phyloP scores from a whole-genome alignment of 2,797 vertebrate genomes.

The Tadarida brasiliensis region DNA sequence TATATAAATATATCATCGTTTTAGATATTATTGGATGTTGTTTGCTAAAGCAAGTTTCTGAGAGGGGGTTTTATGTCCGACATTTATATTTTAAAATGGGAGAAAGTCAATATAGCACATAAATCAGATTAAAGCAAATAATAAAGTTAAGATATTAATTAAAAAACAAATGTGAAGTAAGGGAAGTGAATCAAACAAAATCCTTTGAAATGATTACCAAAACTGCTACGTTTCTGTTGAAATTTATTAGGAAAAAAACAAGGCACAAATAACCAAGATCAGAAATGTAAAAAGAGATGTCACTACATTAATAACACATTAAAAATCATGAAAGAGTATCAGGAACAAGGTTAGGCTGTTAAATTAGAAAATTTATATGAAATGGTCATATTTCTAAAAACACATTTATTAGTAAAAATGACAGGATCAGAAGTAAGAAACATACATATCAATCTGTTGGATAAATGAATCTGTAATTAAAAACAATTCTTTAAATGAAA shows the following conservation, averaged over 20 bases:
- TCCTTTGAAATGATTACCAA: background rate
- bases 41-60: background rate
- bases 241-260: constrained; percentile 38
- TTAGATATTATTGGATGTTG: background rate
- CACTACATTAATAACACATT: background rate
- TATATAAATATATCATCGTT: background rate
- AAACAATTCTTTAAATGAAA: background rate
- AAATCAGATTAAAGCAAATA: background rate
- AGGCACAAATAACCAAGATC: background rate
- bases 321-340: background rate
- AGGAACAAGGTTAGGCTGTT: background rate
- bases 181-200: background rate
- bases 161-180: background rate
- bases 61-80: background rate
- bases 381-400: background rate
- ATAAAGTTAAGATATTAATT: background rate
- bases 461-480: background rate
- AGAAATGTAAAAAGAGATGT: background rate
- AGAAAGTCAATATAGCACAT: background rate
- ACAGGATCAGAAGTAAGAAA: background rate
- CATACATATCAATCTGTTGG: background rate
- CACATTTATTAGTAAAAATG: constrained; percentile 3
- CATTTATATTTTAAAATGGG: constrained; percentile 19
- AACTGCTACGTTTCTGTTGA: background rate
- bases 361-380: background rate